Conservation (phyloP, 2,797 vertebrate species). For the Squalus acanthias region DNA sequence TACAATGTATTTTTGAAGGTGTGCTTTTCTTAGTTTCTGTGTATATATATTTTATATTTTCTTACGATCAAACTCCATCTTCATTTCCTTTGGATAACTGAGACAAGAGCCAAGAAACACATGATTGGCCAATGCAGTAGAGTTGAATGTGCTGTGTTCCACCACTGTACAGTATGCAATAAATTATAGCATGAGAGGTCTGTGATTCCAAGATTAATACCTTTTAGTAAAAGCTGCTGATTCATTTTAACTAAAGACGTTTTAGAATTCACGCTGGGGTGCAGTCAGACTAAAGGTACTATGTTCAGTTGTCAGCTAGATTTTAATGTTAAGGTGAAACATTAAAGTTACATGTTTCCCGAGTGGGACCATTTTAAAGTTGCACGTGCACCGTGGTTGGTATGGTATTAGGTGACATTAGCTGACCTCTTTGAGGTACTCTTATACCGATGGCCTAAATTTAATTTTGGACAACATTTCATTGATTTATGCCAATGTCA, state of each 20-base stretch:
- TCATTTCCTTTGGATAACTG: not conserved
- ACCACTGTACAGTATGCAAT: not conserved
- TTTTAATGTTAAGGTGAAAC: not conserved
- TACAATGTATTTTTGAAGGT: constrained; percentile 5
- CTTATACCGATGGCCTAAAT: not conserved
- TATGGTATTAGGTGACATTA: not conserved
- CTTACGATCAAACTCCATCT: not conserved
- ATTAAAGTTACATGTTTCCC: not conserved
- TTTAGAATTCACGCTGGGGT: not conserved
- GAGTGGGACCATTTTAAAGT: not conserved
- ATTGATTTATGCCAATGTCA: not conserved
- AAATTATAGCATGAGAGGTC: not conserved
- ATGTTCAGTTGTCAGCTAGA: not conserved
- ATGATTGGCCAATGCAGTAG: not conserved
- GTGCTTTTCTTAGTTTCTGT: constrained; percentile 10
- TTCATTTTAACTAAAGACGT: not conserved
- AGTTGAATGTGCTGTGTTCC: not conserved
- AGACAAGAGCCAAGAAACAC: constrained; percentile 6
- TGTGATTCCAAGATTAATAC: not conserved
- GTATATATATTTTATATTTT: not conserved
- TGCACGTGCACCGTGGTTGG: not conserved
- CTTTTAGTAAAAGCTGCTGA: not conserved
- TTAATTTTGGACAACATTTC: not conserved
- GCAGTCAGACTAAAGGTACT: too few species aligned
- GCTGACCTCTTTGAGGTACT: not conserved